Conservation (phyloP, 1,140 invertebrate species). For the Sycophila sp. region DNA sequence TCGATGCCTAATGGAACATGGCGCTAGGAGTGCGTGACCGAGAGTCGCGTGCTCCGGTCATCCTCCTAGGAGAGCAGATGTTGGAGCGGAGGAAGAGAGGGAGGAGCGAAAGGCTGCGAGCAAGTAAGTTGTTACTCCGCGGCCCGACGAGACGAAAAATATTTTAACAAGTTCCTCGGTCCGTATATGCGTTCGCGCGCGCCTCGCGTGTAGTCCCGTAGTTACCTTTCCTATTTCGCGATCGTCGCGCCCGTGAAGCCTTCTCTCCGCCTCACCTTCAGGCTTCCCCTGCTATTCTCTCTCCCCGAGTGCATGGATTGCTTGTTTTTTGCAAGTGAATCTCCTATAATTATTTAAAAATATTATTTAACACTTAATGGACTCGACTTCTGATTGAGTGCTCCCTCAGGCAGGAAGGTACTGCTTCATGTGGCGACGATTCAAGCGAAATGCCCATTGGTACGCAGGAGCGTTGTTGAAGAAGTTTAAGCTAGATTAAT, state of each 20-base stretch:
- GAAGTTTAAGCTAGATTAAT: no score
- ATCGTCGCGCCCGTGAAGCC: conserved; percentile 6
- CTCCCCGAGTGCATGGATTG: no score
- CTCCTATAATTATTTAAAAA: no score
- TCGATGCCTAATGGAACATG: no score
- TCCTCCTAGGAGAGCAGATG: conserved; percentile 32
- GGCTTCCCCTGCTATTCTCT: not conserved
- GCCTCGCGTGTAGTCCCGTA: conserved; percentile 45
- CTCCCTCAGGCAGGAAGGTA: no score
- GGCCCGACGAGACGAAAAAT: conserved; percentile 45
- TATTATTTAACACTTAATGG: no score
- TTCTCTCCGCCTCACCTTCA: not conserved
- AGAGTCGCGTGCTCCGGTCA: conserved; percentile 47
- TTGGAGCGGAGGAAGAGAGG: not conserved
- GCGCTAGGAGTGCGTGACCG: conserved; percentile 53
- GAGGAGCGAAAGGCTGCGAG: not conserved
- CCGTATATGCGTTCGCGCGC: not conserved
- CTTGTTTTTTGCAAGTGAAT: no score
- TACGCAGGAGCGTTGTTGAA: no score
- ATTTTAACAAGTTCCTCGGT: conserved; percentile 48
- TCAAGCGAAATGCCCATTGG: no score
- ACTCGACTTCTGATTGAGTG: no score
- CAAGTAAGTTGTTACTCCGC: conserved; percentile 47
- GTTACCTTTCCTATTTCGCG: conserved; percentile 42
- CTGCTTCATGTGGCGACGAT: no score